These are phyloP conservation scores for Zeuzera pyrina DNA, from an alignment of 2,888 invertebrate species.

Conservation along the genomic window DNA sequence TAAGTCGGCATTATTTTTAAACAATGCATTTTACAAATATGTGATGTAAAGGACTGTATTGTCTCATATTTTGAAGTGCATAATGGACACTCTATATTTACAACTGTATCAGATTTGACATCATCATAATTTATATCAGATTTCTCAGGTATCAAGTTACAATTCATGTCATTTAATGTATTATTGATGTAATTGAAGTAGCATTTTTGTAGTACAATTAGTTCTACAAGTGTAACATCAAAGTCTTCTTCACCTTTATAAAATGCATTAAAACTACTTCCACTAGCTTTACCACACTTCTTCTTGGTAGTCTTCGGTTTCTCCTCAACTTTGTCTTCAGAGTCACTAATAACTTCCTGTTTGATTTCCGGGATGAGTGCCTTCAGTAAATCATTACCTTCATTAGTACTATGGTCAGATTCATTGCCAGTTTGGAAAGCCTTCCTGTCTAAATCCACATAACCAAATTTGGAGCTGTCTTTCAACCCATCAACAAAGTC, in stretches of 20 bases:
- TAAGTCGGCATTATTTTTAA: slow-evolving; percentile 42
- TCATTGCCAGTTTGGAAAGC: slow-evolving; percentile 12
- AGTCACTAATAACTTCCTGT: slow-evolving; percentile 27
- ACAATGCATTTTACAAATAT: slow-evolving; percentile 52
- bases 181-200: slow-evolving; percentile 51
- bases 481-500: slow-evolving; percentile 47
- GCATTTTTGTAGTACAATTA: slow-evolving; percentile 52
- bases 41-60: slow-evolving; percentile 29
- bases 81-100: slow-evolving; percentile 38
- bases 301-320: slow-evolving; percentile 13
- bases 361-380: slow-evolving; percentile 30
- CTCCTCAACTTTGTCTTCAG: slow-evolving; percentile 22
- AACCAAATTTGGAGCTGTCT: slow-evolving; percentile 37
- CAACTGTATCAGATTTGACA: slow-evolving; percentile 23
- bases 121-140: slow-evolving; percentile 42
- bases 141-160: slow-evolving; percentile 33
- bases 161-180: slow-evolving; percentile 33
- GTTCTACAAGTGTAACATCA: slow-evolving; percentile 57
- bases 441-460: slow-evolving; percentile 39
- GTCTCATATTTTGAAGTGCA: slow-evolving; percentile 38
- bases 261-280: slow-evolving; percentile 23
- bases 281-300: slow-evolving; percentile 15
- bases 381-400: slow-evolving; percentile 18
- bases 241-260: slow-evolving; percentile 58
- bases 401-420: slow-evolving; percentile 13